Evolutionary conservation across 2,888 invertebrate species (phyloP), one percentile per base, ranked within the genome.

Genomic region (Xestoiulus laeticollis): DNA sequence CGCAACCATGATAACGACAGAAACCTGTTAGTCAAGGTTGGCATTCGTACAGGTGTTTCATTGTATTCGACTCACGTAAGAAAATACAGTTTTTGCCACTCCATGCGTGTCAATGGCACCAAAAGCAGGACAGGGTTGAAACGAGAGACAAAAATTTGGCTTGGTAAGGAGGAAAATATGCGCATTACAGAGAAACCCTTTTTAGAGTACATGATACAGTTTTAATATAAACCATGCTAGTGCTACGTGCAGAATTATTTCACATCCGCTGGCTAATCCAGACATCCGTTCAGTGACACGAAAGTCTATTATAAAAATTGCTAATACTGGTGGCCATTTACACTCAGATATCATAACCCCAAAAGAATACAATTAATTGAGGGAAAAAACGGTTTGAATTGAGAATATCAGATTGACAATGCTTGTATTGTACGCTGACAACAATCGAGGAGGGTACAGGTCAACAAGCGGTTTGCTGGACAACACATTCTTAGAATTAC

Each of bases 231-330:
- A 6, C n/a, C 19, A 59, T n/a, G 53, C 2, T n/a, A 59, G 19
- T 0, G 4, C n/a, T 19, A n/a, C n/a, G n/a, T 5, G 53, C n/a
- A 59, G 5, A 16, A 59, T 59, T n/a, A 59, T 59, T 59, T 59
- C 53, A 59, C 53, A 59, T 59, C 53, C 53, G 53, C n/a, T 59
- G 53, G 53, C 53, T 59, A 59, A 59, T 16, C n/a, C 53, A 59
- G 53, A 59, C 53, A 59, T 59, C 53, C 53, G 53, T 59, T 48
- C 48, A 16, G 16, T 48, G 48, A 2, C 48, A 48, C 14, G 48
- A 14, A 12, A n/a, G 2, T 48, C 48, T 12, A 48, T 48, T 48
- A 48, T 12, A 48, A 14, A 5, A 48, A 48, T 12, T 59, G 53
- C n/a, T 19, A 59, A 59, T 19, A n/a, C 5, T 16, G 19, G 53